Evolutionary conservation across 2,797 vertebrate species (phyloP).

Genomic region (Ispidina lecontei): DNA sequence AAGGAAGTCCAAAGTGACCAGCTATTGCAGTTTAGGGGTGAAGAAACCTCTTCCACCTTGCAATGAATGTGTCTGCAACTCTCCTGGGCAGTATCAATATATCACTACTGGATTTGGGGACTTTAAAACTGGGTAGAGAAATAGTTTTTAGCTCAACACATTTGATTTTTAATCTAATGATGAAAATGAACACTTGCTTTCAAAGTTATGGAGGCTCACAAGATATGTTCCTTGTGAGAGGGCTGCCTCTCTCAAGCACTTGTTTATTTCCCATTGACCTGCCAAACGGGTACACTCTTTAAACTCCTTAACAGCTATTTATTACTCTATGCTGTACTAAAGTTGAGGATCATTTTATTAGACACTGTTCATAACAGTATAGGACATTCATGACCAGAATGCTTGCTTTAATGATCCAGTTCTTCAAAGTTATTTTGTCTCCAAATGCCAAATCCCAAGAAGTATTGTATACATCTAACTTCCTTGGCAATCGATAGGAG

Average conservation of each 20-base stretch:
- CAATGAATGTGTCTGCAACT: background rate
- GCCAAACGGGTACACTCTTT: accelerated
- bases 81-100: background rate
- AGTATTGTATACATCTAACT: background rate
- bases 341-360: background rate
- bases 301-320: background rate
- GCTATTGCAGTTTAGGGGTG: background rate
- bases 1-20: accelerated
- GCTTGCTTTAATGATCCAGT: conserved; percentile 2
- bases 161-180: background rate
- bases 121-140: background rate
- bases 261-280: background rate
- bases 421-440: conserved; percentile 43
- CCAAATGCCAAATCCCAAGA: background rate
- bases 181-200: background rate
- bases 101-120: background rate
- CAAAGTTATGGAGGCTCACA: background rate
- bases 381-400: background rate
- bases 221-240: background rate
- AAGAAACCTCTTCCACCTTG: background rate
- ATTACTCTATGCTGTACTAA: background rate
- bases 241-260: background rate
- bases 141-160: accelerated
- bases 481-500: background rate
- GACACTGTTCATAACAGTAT: background rate